Evolutionary conservation across 2,888 invertebrate genomes (phyloP).

Genomic region (Drosophila tripunctata): DNA sequence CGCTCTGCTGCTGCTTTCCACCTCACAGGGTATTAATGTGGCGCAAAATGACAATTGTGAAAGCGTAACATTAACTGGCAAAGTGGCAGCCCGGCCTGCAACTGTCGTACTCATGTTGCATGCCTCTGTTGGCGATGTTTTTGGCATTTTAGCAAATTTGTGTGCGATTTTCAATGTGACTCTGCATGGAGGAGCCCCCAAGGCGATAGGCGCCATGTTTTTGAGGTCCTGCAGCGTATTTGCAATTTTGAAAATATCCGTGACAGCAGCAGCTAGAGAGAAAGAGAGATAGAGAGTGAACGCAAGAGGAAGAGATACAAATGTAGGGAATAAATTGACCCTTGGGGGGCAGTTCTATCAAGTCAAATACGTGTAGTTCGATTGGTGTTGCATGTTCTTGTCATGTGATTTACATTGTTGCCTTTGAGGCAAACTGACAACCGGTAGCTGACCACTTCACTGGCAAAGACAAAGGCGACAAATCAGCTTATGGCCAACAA

Average conservation of each 20-base stretch:
- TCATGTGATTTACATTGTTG: constrained; percentile 43
- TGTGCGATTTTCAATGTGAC: constrained; percentile 51
- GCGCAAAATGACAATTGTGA: constrained; percentile 30
- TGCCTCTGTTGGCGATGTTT: constrained; percentile 41
- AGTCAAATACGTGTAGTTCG: constrained; percentile 41
- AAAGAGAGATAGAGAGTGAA: too few relatives aligned
- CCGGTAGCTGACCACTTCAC: constrained; percentile 15
- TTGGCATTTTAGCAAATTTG: constrained; percentile 61
- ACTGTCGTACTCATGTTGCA: constrained; percentile 26
- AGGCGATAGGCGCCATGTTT: constrained; percentile 23
- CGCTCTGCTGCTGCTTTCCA: neutral
- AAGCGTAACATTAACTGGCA: constrained; percentile 62
- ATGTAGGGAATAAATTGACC: neutral
- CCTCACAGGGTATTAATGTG: constrained; percentile 29
- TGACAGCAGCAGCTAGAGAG: constrained; percentile 29
- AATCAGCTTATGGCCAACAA: constrained; percentile 38
- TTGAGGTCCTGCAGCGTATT: constrained; percentile 6
- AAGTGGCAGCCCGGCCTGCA: constrained; percentile 28
- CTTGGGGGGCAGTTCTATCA: constrained; percentile 48
- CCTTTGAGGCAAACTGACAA: constrained; percentile 17
- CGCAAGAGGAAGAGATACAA: neutral
- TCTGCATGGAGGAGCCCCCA: neutral
- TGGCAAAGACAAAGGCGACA: constrained; percentile 41
- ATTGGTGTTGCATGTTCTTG: constrained; percentile 55
- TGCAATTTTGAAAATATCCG: constrained; percentile 39